Conservation (phyloP, 2,113 vertebrate species). For the Sorex fumeus region DNA sequence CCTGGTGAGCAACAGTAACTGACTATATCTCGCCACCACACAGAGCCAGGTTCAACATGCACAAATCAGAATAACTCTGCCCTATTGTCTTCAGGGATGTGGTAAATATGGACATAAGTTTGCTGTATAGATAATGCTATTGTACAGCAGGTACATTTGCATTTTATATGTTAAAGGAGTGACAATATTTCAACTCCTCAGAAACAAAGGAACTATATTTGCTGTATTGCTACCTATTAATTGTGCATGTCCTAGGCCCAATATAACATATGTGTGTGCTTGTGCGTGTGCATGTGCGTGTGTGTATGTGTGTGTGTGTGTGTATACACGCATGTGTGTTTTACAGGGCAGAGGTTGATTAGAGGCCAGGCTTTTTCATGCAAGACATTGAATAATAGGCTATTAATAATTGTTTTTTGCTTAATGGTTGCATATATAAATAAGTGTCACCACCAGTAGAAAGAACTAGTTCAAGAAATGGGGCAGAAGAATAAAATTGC, state of each 20-base stretch:
- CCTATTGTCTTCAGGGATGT: not conserved
- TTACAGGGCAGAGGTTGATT: not conserved
- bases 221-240: not conserved
- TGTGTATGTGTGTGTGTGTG: too few relatives aligned
- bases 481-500: not conserved
- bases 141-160: not conserved
- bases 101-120: not conserved
- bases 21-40: not conserved
- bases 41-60: not conserved
- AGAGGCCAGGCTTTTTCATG: not conserved
- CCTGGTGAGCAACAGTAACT: not conserved
- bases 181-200: not conserved
- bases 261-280: too few relatives aligned
- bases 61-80: not conserved
- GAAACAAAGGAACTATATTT: not conserved
- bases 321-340: too few relatives aligned
- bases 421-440: not conserved
- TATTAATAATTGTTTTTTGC: not conserved
- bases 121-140: not conserved
- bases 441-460: not conserved
- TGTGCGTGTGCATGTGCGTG: too few relatives aligned
- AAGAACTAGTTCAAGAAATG: slow-evolving; percentile 27
- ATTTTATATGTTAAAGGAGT: not conserved
- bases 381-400: not conserved
- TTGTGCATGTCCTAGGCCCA: not conserved